Evolutionary conservation across 2,113 vertebrate species (phyloP).

Genomic region (Machaerirhynchus nigripectus): DNA sequence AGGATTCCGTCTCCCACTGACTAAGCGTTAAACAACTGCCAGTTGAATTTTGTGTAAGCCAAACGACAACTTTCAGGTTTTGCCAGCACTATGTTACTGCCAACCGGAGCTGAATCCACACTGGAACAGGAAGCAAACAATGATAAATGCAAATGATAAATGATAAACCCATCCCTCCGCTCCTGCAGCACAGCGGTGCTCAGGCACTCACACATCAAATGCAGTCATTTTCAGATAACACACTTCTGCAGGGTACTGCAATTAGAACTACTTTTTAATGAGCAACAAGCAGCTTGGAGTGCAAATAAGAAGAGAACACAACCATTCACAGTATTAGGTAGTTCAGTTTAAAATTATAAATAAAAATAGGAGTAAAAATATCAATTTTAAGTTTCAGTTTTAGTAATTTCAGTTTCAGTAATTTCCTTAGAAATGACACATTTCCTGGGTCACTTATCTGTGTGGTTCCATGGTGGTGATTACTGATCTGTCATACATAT

Average conservation of each 20-base stretch:
- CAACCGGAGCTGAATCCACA: not conserved
- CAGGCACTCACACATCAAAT: not conserved
- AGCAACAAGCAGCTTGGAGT: not conserved
- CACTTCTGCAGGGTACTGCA: not conserved
- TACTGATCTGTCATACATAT: not conserved
- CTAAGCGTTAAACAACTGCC: not conserved
- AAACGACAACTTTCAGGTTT: not conserved
- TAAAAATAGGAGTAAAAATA: not conserved
- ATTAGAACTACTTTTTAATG: not conserved
- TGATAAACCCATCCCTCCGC: not conserved
- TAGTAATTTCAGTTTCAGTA: not conserved
- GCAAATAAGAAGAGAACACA: not conserved
- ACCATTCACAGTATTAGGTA: not conserved
- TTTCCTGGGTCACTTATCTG: not conserved
- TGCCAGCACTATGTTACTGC: not conserved
- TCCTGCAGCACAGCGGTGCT: not conserved
- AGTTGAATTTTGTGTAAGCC: not conserved
- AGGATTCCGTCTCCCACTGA: not conserved
- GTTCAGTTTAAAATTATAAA: not conserved
- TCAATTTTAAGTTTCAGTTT: not conserved
- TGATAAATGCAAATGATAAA: not conserved
- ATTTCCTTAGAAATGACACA: not conserved
- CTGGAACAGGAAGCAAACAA: not conserved
- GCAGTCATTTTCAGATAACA: not conserved
- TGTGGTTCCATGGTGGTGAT: not conserved